Conservation (phyloP, 1,140 invertebrate species). For the Tetraneura akinire region DNA sequence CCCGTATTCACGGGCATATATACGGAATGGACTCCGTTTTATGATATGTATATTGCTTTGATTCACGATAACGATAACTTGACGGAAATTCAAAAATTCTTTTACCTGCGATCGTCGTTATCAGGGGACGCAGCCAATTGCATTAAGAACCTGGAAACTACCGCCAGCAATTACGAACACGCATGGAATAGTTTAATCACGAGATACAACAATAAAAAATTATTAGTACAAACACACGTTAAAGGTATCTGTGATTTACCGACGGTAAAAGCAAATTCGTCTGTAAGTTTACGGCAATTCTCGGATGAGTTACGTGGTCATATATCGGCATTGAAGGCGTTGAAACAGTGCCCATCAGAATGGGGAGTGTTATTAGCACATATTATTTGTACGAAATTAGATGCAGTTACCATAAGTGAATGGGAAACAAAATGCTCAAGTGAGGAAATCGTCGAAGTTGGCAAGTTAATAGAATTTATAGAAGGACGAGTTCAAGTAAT, state of each 20-base stretch:
- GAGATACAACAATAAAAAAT: constrained; percentile 22
- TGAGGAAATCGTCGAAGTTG: not conserved
- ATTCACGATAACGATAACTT: not conserved
- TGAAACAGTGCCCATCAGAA: not conserved
- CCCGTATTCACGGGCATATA: not conserved
- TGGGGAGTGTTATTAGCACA: not conserved
- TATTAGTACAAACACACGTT: constrained; percentile 24
- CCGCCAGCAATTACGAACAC: not conserved
- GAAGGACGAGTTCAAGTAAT: not conserved
- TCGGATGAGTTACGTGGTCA: not conserved
- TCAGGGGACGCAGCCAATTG: not conserved
- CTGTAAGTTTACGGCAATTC: not conserved
- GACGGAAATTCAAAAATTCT: not conserved
- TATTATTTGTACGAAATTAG: constrained; percentile 6
- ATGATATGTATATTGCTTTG: not conserved
- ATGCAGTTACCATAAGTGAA: not conserved
- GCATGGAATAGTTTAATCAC: not conserved
- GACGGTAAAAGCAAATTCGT: not conserved
- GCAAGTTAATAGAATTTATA: constrained; percentile 9
- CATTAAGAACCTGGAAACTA: not conserved
- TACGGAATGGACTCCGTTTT: not conserved
- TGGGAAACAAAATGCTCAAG: not conserved
- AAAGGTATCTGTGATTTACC: constrained; percentile 1
- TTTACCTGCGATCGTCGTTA: not conserved
- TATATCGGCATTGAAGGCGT: not conserved